phyloP scores from a whole-genome alignment of 2,888 invertebrate genomes.

The Cheilosia vulpina region DNA sequence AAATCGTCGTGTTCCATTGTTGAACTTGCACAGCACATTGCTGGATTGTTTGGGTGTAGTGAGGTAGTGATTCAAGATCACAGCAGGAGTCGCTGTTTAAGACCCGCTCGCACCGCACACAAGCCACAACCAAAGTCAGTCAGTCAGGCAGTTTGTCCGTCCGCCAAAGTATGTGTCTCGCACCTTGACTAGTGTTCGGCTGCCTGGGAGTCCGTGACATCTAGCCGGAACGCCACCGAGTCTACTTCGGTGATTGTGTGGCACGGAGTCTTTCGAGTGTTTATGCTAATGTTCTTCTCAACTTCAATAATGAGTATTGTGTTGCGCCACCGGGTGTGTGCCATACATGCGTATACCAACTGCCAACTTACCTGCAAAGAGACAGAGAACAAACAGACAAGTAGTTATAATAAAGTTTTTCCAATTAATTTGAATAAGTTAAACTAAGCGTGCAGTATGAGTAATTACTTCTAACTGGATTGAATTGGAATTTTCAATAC shows the following conservation, averaged over 20 bases:
- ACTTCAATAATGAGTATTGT: constrained; percentile 36
- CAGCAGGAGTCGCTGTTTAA: constrained; percentile 6
- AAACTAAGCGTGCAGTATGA: constrained; percentile 45
- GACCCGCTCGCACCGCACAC: neutral
- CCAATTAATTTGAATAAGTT: constrained; percentile 54
- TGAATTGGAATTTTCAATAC: constrained; percentile 56
- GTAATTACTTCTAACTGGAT: constrained; percentile 57
- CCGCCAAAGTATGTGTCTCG: neutral
- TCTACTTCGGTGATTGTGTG: constrained; percentile 47
- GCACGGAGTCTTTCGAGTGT: constrained; percentile 33
- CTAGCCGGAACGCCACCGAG: constrained; percentile 61
- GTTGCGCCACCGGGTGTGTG: constrained; percentile 39
- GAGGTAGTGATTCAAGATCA: constrained; percentile 39
- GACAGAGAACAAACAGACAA: constrained; percentile 2
- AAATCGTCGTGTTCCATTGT: constrained; percentile 35
- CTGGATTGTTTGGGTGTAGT: constrained; percentile 1
- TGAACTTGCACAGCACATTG: constrained; percentile 40
- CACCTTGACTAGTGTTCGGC: constrained; percentile 54
- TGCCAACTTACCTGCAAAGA: constrained; percentile 1
- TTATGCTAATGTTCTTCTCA: constrained; percentile 47
- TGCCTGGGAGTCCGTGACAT: constrained; percentile 68
- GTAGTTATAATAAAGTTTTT: constrained; percentile 35
- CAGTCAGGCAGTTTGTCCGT: neutral
- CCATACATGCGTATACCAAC: constrained; percentile 1
- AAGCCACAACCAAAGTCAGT: neutral